Evolutionary conservation across 2,113 vertebrate species (phyloP), one percentile per base, ranked within the genome.

Genomic region (Anas platyrhynchos): DNA sequence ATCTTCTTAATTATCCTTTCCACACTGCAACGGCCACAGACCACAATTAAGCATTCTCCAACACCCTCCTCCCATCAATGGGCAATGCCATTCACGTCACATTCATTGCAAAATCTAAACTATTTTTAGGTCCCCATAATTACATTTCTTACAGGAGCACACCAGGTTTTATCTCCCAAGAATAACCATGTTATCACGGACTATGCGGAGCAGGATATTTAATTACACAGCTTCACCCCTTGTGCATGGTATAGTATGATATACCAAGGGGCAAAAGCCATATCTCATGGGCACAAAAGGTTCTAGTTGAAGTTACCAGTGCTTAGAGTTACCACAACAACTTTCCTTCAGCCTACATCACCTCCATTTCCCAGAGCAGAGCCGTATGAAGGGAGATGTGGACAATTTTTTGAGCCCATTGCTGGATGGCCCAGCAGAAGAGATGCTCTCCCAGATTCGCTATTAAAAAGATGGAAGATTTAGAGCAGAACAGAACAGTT

Each of bases 91-190:
- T 71, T 80, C 44, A 77, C 50, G 68, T 75, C 73, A 81, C 56
- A 46, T 59, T 83, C 76, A 92, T 15, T 91, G 69, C 73, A 92
- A 90, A 93, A 95, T 77, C 82, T 85, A 31, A 55, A 27, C 36
- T 31, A 15, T 44, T 88, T 86, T 93, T 43, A 54, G 27, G 44
- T 38, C 34, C 63, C 23, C 13, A 2, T 65, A 50, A 86, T 71
- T 32, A 63, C 25, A 43, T 83, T 81, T 90, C 55, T 36, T 59
- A 41, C 16, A 88, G 83, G 50, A 76, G 62, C 6, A 12, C 26
- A 68, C 13, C 84, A 65, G 0, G 1, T 50, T 89, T 36, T 15
- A 54, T 16, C 66, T 59, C 65, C 63, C 17, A 59, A 56, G 41
- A 41, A 17, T 9, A 7, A 23, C 20, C 54, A 6, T 7, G 43